Conservation (phyloP, 1,140 invertebrate genomes). For the Drosophila willistoni region DNA sequence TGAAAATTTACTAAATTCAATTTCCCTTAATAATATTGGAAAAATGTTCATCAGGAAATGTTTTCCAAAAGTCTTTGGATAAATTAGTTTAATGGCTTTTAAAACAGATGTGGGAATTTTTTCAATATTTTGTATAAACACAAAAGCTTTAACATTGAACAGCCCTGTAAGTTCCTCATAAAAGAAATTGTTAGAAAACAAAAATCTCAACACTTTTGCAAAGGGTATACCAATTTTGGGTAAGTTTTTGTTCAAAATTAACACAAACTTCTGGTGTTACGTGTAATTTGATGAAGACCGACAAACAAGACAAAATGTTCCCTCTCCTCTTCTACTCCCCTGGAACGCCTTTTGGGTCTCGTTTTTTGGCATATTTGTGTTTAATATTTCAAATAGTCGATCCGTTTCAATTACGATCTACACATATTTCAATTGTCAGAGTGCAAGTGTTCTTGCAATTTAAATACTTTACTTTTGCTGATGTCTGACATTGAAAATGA, state of each 20-base stretch:
- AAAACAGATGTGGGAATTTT: no score
- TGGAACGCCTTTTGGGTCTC: slow-evolving; percentile 19
- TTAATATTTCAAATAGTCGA: slow-evolving; percentile 67
- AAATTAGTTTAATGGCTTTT: no score
- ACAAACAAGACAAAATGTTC: slow-evolving; percentile 44
- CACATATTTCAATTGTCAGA: slow-evolving; percentile 55
- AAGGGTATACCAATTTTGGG: not conserved
- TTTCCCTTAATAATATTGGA: no score
- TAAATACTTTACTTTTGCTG: slow-evolving; percentile 28
- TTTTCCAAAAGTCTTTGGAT: no score
- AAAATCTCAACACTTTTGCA: no score
- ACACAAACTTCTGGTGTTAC: slow-evolving; percentile 1
- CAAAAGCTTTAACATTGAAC: no score
- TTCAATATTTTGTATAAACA: no score
- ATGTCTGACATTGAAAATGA: slow-evolving; percentile 59
- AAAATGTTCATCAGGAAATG: no score
- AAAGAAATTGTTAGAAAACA: no score
- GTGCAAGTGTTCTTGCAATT: slow-evolving; percentile 62
- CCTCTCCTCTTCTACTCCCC: not conserved
- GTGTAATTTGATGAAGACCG: slow-evolving; percentile 45
- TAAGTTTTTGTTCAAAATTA: not conserved
- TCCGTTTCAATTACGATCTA: slow-evolving; percentile 64
- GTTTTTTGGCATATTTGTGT: slow-evolving; percentile 70
- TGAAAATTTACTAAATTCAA: no score
- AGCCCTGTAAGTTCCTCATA: no score